Percentiles rank a stretch among this genome's conserved stretches.
These are phyloP conservation scores for Corythucha ciliata DNA, from an alignment of 2,888 invertebrate genomes.

Conservation along the genomic window DNA sequence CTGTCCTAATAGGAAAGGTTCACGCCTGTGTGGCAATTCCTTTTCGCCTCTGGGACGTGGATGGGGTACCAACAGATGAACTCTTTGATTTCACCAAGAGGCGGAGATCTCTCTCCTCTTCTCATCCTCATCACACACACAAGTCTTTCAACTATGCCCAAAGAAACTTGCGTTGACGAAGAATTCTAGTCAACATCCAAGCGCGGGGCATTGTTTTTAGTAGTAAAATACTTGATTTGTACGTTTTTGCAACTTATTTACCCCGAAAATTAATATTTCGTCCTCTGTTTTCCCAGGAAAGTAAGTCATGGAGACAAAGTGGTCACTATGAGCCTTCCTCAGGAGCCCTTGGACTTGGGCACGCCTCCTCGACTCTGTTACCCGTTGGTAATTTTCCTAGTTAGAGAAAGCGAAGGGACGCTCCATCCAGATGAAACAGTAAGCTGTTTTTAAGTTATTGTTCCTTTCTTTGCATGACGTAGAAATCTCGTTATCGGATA, in stretches of 20 bases:
- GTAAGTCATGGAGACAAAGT: conserved; percentile 56
- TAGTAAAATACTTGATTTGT: background rate
- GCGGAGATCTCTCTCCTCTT: too few species aligned
- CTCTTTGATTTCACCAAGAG: too few species aligned
- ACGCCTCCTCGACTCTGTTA: conserved; percentile 65
- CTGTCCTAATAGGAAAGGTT: too few species aligned
- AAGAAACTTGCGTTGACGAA: too few species aligned
- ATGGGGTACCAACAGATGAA: too few species aligned
- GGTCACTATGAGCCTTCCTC: conserved; percentile 52
- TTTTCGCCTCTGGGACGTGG: too few species aligned
- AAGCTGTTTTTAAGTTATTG: too few species aligned
- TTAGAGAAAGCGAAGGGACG: conserved; percentile 52
- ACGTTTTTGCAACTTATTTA: background rate
- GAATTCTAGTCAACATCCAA: background rate
- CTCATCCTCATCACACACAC: too few species aligned
- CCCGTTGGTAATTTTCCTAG: conserved; percentile 65
- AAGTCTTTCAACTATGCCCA: too few species aligned
- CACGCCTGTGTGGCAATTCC: too few species aligned
- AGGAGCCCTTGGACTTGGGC: conserved; percentile 53
- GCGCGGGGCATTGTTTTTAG: background rate
- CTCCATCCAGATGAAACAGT: conserved; percentile 70
- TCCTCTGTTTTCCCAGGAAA: conserved; percentile 44
- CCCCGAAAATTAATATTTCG: background rate
- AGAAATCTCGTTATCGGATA: too few species aligned
- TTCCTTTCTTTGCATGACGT: too few species aligned